Base-by-base conservation (phyloP, 2,113 vertebrate genomes). In the Grammomys surdaster region DNA sequence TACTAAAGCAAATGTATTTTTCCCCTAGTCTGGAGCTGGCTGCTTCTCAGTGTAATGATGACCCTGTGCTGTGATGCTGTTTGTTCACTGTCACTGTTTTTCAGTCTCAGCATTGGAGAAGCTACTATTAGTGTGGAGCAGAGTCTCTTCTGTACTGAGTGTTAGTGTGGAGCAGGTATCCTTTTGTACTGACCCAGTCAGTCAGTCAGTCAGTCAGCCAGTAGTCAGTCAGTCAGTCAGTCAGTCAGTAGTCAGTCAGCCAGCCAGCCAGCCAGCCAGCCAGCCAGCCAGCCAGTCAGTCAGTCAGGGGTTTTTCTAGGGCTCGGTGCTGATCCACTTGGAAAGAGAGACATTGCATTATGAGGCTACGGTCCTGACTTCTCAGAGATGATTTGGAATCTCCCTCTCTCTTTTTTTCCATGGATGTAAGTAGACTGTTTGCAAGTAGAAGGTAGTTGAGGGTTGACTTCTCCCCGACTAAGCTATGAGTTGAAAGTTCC, bases 401-500 rank as follows among this genome's bases (percentile, higher is more conserved):
- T 95, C 46, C 80, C 87, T 96, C 90, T 54, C 7, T 75, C 36
- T 75, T 24, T 80, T 92, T 88, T 93, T 26, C 97, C 0, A 75
- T 81, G 40, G 54, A 95, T 90, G 82, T 60, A 93, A 87, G 69
- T 90, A 75, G 46, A 58, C 36, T 65, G 5, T 82, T 91, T 54
- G 20, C 72, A 97, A 95, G 60, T 69, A 80, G 67, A 88, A 87
- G 56, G 46, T 67, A 65, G 16, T 88, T 91, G 73, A 96, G 78
- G 77, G 69, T 82, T 96, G 78, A 89, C 88, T 93, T 97, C 73
- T 96, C 60, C 33, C 94, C 95, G 70, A 89, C 78, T 96, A 93
- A 94, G 96, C 94, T 97, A 84, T 94, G 96, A 97, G 96, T 97
- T 97, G 95, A 97, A 97, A 97, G 96, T 96, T 97, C 95, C 95